Percentiles rank a stretch among this genome's conserved stretches.
These are phyloP conservation scores for Dunckerocampus dactyliophorus DNA, from an alignment of 2,113 vertebrate species.

Conservation along the genomic window DNA sequence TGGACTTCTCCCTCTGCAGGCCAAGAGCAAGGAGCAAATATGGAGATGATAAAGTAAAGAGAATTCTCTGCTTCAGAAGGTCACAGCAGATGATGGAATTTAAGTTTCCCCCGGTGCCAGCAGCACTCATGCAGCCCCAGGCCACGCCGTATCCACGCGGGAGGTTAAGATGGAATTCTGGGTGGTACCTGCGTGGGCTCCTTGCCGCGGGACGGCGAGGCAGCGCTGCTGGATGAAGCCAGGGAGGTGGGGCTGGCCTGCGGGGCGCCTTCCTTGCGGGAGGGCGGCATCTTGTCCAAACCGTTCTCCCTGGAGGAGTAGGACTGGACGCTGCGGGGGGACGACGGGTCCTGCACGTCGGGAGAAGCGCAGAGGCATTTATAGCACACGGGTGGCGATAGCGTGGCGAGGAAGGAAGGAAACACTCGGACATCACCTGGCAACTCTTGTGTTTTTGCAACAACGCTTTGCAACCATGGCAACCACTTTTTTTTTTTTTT, in stretches of 20 bases:
- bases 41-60: neutral
- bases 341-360: conserved; percentile 80
- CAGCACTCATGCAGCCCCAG: too few species aligned
- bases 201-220: conserved; percentile 81
- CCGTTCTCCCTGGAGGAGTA: conserved; percentile 88
- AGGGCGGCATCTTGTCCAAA: conserved; percentile 76
- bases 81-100: too few species aligned
- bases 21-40: neutral
- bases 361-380: neutral
- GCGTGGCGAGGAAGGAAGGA: too few species aligned
- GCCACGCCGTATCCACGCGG: too few species aligned
- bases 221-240: conserved; percentile 83
- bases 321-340: conserved; percentile 85
- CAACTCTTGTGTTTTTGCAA: too few species aligned
- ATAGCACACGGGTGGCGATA: neutral
- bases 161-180: neutral
- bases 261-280: conserved; percentile 78
- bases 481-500: too few species aligned
- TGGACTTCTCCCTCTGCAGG: conserved; percentile 84
- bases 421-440: too few species aligned
- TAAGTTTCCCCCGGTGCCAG: too few species aligned
- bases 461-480: too few species aligned
- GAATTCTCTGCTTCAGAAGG: too few species aligned
- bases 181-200: conserved; percentile 71
- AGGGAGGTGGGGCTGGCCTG: conserved; percentile 86